A percentile compares a stretch with the other conserved stretches of the same genome.
phyloP scores from a whole-genome alignment of 2,113 vertebrate species.

The Hystrix cristata region DNA sequence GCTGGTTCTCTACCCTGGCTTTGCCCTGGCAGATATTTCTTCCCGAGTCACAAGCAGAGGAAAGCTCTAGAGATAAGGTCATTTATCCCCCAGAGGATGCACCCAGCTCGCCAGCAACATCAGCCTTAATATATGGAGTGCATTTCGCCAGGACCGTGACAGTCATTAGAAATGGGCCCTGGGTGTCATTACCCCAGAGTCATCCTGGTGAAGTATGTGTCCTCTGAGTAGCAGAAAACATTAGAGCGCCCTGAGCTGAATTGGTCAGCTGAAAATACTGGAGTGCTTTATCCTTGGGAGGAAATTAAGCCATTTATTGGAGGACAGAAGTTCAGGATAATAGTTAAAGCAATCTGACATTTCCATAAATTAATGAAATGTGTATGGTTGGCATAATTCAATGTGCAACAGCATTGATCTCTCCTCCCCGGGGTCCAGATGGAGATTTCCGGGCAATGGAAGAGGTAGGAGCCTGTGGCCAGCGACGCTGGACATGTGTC shows the following conservation, averaged over 20 bases:
- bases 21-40: neutral
- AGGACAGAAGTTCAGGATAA: conserved; percentile 80
- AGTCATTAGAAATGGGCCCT: conserved; percentile 82
- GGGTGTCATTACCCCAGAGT: conserved; percentile 85
- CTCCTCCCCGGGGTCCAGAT: neutral
- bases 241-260: conserved; percentile 81
- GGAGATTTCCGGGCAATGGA: neutral
- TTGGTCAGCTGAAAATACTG: conserved; percentile 84
- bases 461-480: neutral
- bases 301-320: conserved; percentile 84
- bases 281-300: conserved; percentile 83
- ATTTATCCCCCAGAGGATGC: conserved; percentile 52
- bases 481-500: neutral
- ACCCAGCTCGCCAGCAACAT: conserved; percentile 45
- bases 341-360: conserved; percentile 78
- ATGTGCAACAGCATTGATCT: neutral
- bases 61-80: conserved; percentile 55
- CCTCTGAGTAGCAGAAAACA: conserved; percentile 77
- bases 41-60: neutral
- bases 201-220: conserved; percentile 77
- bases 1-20: accelerated
- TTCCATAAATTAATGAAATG: conserved; percentile 70
- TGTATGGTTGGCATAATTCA: neutral
- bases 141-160: conserved; percentile 71
- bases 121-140: conserved; percentile 83